These are phyloP conservation scores for Mixornis gularis DNA, from an alignment of 2,113 vertebrate genomes.

Conservation along the genomic window DNA sequence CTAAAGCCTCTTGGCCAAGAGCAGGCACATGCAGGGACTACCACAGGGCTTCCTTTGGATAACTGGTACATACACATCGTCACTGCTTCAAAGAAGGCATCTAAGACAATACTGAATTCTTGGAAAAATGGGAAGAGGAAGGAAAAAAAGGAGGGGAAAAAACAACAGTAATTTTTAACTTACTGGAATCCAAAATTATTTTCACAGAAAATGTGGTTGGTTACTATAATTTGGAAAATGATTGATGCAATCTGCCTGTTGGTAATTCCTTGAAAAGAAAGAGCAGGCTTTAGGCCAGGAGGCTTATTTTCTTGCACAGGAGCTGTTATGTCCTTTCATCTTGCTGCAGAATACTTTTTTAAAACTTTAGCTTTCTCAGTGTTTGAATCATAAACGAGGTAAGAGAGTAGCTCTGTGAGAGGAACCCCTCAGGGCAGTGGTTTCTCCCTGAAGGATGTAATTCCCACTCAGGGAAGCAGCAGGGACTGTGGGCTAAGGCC, in stretches of 20 bases:
- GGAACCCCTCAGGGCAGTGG: neutral
- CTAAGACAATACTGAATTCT: neutral
- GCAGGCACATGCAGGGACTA: neutral
- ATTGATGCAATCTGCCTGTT: neutral
- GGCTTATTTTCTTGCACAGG: neutral
- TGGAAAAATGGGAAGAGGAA: neutral
- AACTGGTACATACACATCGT: neutral
- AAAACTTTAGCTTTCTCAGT: neutral
- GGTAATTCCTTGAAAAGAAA: neutral
- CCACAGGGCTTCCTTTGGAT: accelerated
- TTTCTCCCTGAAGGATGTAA: neutral
- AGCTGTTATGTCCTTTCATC: neutral
- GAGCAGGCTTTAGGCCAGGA: neutral
- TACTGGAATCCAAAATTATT: neutral
- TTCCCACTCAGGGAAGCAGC: neutral
- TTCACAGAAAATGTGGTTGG: neutral
- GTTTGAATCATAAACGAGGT: neutral
- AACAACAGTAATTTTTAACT: neutral
- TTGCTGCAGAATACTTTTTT: neutral
- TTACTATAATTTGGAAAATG: neutral
- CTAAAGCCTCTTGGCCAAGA: neutral
- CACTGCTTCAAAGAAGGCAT: neutral
- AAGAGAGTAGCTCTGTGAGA: neutral
- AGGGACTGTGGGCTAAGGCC: neutral
- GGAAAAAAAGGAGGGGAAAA: neutral